Conservation (phyloP, 2,113 vertebrate genomes). For the Trichechus manatus region DNA sequence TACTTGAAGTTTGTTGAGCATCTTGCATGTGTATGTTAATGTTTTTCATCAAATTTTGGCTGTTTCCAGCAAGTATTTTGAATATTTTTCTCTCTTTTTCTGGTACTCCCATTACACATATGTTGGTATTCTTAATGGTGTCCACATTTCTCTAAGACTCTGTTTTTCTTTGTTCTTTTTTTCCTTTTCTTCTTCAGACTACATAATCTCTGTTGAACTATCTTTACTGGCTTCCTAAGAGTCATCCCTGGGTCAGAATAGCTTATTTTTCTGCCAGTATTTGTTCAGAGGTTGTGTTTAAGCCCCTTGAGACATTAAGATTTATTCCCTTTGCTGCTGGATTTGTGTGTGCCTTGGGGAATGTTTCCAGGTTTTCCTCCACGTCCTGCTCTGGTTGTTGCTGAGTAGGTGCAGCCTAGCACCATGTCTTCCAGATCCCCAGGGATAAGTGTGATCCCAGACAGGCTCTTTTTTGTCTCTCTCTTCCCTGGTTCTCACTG, state of each 20-base stretch:
- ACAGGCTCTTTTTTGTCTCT: neutral
- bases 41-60: constrained; percentile 22
- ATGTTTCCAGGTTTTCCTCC: constrained; percentile 1
- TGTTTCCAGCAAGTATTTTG: constrained; percentile 15
- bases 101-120: neutral
- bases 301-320: neutral
- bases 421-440: neutral
- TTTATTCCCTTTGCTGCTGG: neutral
- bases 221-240: constrained; percentile 1
- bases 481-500: constrained; percentile 1
- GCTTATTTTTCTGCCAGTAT: neutral
- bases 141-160: neutral
- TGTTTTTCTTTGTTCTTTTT: neutral
- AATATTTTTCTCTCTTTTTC: neutral
- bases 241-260: neutral
- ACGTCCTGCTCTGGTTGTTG: neutral
- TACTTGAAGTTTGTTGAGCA: neutral
- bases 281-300: constrained; percentile 30
- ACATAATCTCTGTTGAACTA: neutral
- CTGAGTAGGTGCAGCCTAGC: neutral
- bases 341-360: constrained; percentile 7
- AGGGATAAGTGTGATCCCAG: neutral
- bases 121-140: neutral
- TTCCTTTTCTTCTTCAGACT: neutral
- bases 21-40: constrained; percentile 28